Percentiles rank a stretch among this genome's conserved stretches.
These are phyloP conservation scores for Perizoma flavofasciatum DNA, from an alignment of 2,888 invertebrate genomes.

Conservation along the genomic window DNA sequence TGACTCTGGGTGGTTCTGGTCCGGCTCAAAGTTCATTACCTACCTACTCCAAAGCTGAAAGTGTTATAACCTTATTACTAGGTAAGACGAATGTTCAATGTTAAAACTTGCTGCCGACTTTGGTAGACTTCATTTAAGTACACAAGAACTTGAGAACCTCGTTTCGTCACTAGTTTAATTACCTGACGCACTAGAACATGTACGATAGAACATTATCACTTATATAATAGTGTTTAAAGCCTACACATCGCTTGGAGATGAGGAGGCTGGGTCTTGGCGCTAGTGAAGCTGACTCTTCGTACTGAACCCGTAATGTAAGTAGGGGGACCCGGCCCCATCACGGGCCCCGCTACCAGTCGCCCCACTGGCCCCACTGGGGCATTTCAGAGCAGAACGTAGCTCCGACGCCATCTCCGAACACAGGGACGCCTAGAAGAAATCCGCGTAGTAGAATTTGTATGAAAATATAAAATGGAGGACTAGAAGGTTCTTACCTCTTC, in stretches of 20 bases:
- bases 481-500: slow-evolving; percentile 72
- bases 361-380: slow-evolving; percentile 81
- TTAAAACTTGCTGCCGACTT: too few relatives aligned
- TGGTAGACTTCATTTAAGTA: too few relatives aligned
- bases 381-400: slow-evolving; percentile 87
- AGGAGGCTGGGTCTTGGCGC: slow-evolving; percentile 72
- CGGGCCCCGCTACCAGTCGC: slow-evolving; percentile 62
- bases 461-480: slow-evolving; percentile 16
- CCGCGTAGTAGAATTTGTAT: slow-evolving; percentile 30
- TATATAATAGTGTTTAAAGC: slow-evolving; percentile 38
- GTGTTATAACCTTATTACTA: too few relatives aligned
- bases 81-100: too few relatives aligned
- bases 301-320: slow-evolving; percentile 86
- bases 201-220: neutral
- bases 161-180: too few relatives aligned
- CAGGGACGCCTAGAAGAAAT: slow-evolving; percentile 84
- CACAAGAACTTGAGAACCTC: too few relatives aligned
- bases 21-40: too few relatives aligned
- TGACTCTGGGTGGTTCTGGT: too few relatives aligned
- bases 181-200: too few relatives aligned
- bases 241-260: slow-evolving; percentile 78
- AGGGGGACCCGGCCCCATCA: slow-evolving; percentile 85
- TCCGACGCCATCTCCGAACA: slow-evolving; percentile 90
- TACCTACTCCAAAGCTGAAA: too few relatives aligned
- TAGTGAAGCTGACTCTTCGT: slow-evolving; percentile 80